A percentile compares a stretch with the other conserved stretches of the same genome.
Conservation (phyloP, 2,888 invertebrate genomes). For the Agriotes lineatus region DNA sequence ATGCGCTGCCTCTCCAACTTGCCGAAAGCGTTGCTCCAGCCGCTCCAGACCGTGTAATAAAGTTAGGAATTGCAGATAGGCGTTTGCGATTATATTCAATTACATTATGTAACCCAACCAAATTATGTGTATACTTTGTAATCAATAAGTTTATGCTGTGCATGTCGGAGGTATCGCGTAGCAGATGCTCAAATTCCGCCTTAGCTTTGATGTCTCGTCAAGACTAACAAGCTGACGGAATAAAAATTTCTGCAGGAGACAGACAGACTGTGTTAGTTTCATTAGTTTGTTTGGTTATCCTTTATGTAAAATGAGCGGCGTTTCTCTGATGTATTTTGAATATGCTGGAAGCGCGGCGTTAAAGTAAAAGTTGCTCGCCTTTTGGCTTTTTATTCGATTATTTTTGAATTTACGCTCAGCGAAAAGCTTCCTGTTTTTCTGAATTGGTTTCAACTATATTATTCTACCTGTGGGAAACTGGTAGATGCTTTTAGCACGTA, state of each 20-base stretch:
- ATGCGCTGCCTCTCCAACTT: no score
- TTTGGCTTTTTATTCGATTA: no score
- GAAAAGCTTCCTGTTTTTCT: no score
- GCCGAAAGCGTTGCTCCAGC: no score
- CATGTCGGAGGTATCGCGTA: slow-evolving; percentile 7
- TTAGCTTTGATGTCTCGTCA: slow-evolving; percentile 10
- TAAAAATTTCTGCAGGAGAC: slow-evolving; percentile 1
- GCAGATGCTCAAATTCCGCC: slow-evolving; percentile 3
- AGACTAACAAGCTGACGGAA: slow-evolving; percentile 9
- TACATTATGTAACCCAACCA: slow-evolving; percentile 18
- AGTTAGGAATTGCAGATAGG: slow-evolving; percentile 1
- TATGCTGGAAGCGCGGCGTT: no score
- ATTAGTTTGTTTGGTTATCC: neutral
- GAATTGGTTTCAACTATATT: no score
- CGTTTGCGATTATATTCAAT: neutral
- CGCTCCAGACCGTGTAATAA: no score
- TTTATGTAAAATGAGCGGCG: neutral
- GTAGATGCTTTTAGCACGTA: no score
- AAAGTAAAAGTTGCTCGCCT: no score
- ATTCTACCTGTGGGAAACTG: no score
- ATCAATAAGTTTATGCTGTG: slow-evolving; percentile 17
- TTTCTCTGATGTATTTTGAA: no score
- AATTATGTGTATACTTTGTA: slow-evolving; percentile 12
- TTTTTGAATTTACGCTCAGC: no score
- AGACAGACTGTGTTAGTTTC: neutral